These are phyloP conservation scores for Oreohelix idahoensis DNA, from an alignment of 1,140 invertebrate genomes.

Conservation along the genomic window DNA sequence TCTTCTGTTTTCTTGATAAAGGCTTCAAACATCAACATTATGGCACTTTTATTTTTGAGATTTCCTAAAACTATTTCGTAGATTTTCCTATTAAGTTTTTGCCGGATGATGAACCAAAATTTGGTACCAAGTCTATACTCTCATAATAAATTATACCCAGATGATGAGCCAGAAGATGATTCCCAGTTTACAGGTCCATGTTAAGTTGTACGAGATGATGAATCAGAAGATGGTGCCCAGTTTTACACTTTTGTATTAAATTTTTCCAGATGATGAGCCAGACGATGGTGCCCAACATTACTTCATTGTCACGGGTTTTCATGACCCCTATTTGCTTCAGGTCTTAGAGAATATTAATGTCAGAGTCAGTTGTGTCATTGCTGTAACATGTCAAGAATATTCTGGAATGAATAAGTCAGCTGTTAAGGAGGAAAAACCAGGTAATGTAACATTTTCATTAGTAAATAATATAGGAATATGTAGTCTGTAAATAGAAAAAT, in stretches of 20 bases:
- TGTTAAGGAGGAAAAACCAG: neutral
- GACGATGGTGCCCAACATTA: constrained; percentile 72
- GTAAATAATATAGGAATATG: too few relatives aligned
- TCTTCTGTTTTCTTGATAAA: too few relatives aligned
- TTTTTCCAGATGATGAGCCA: constrained; percentile 72
- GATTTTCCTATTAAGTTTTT: too few relatives aligned
- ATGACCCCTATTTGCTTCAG: constrained; percentile 65
- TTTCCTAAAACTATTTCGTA: too few relatives aligned
- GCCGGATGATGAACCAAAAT: too few relatives aligned
- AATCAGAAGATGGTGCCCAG: constrained; percentile 72
- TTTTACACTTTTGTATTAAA: constrained; percentile 57
- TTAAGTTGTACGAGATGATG: constrained; percentile 68
- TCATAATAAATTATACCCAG: too few relatives aligned
- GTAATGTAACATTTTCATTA: neutral
- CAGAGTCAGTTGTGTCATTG: constrained; percentile 59
- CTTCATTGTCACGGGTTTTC: constrained; percentile 69
- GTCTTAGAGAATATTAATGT: constrained; percentile 67
- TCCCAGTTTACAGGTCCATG: too few relatives aligned
- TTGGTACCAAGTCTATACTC: too few relatives aligned
- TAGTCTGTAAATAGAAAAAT: too few relatives aligned
- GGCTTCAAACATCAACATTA: too few relatives aligned
- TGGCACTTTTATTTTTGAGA: too few relatives aligned
- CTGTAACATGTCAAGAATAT: constrained; percentile 63
- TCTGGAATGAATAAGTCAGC: neutral
- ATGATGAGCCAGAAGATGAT: too few relatives aligned